phyloP scores from a whole-genome alignment of 1,140 invertebrate species.

The Macrobrachium rosenbergii region DNA sequence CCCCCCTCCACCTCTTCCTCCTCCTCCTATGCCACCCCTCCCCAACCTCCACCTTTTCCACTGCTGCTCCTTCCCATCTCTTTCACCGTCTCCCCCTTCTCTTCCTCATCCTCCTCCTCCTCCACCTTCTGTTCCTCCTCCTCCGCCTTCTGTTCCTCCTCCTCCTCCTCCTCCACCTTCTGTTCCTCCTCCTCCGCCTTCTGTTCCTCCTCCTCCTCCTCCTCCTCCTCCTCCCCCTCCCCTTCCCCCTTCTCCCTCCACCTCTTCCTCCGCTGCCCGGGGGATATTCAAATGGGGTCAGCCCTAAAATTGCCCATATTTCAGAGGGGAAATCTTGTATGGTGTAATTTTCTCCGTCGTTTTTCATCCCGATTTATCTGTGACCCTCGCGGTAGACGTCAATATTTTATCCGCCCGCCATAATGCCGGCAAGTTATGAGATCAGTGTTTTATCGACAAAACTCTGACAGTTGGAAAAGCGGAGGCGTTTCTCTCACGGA shows the following conservation, averaged over 20 bases:
- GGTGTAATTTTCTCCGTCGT: slow-evolving; percentile 56
- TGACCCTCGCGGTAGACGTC: slow-evolving; percentile 50
- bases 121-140: no score
- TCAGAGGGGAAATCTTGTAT: slow-evolving; percentile 59
- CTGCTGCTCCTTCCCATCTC: no score
- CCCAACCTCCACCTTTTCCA: no score
- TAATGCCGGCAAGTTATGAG: slow-evolving; percentile 55
- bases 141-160: no score
- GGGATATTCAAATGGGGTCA: slow-evolving; percentile 59
- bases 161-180: neutral
- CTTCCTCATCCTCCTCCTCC: no score
- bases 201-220: no score
- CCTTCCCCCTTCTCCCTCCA: neutral
- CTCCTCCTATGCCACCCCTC: neutral
- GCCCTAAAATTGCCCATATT: slow-evolving; percentile 58
- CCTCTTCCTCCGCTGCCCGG: slow-evolving; percentile 4
- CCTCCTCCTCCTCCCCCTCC: no score
- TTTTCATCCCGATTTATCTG: slow-evolving; percentile 58
- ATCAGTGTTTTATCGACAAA: slow-evolving; percentile 54
- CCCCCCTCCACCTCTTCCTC: neutral
- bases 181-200: no score
- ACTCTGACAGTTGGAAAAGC: slow-evolving; percentile 33
- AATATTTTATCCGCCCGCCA: slow-evolving; percentile 53
- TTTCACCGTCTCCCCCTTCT: no score
- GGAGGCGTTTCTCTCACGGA: neutral